Percentiles rank a stretch among this genome's conserved stretches.
phyloP scores from a whole-genome alignment of 2,113 vertebrate species.

The Chaetura pelagica region DNA sequence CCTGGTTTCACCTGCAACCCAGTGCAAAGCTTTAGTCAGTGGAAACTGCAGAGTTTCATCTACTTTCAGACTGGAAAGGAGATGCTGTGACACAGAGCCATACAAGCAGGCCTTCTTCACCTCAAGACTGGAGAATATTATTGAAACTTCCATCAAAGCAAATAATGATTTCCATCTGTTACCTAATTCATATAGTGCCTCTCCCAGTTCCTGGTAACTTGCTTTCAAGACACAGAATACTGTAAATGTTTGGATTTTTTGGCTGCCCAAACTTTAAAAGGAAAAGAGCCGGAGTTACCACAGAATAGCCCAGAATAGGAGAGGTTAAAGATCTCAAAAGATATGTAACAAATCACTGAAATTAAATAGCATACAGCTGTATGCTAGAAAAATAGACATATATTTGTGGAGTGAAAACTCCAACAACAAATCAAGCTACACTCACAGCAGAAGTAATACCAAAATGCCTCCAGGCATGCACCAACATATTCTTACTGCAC shows the following conservation, averaged over 20 bases:
- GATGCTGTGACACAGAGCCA: conserved; percentile 10
- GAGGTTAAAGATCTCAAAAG: conserved; percentile 9
- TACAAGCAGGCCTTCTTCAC: conserved; percentile 43
- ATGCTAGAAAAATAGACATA: not conserved
- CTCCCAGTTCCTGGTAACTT: conserved; percentile 61
- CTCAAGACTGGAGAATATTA: conserved; percentile 57
- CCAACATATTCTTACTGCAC: not conserved
- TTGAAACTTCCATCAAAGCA: conserved; percentile 61
- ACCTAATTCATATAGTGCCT: conserved; percentile 7
- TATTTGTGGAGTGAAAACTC: not conserved
- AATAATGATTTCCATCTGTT: conserved; percentile 67
- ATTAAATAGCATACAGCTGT: not conserved
- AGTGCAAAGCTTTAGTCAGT: conserved; percentile 11
- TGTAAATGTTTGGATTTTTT: conserved; percentile 53
- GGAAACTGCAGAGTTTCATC: conserved; percentile 58
- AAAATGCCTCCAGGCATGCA: not conserved
- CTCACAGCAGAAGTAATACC: not conserved
- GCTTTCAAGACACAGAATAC: conserved; percentile 31
- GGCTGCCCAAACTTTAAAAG: conserved; percentile 24
- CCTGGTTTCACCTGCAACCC: not conserved
- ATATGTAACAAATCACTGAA: not conserved
- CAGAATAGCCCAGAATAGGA: not conserved
- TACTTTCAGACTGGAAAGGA: conserved; percentile 25
- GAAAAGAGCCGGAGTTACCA: not conserved
- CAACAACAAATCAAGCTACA: not conserved